Evolutionary conservation across 2,888 invertebrate genomes (phyloP), one percentile per base, ranked within the genome.

Genomic region (Diplazon laetatorius): DNA sequence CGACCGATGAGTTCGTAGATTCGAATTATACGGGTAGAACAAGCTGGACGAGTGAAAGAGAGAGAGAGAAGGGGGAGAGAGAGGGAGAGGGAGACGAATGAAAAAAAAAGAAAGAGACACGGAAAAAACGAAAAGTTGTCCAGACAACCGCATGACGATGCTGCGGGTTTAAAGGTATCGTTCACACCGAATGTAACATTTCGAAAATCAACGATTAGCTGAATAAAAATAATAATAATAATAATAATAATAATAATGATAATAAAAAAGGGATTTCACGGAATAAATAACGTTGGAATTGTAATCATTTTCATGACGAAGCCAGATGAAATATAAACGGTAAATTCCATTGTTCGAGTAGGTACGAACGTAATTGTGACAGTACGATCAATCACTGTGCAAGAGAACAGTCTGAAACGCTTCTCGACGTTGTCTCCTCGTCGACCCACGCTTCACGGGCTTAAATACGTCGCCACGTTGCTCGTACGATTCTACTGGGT

Each of bases 121-220:
- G 55, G 6, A n/a, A 22, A 18, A 9, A 46, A 2, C 4, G 37
- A 37, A 12, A 37, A 55, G 30, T 14, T 25, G 35, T 55, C 30
- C 14, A 16, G 16, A 30, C 22, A 39, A 16, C 37, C 48, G 48
- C 18, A 6, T 30, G 48, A 25, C 65, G 35, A 65, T 50, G 52
- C 50, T 66, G 39, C 65, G 39, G 52, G 39, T 52, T 66, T 50
- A 52, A 14, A 52, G 8, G 65, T 18, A 52, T 30, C 52, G 22
- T 66, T 66, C 65, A 66, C 65, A 66, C 65, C 65, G 65, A 66
- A 66, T 55, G n/a, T n/a, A n/a, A n/a, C n/a, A n/a, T n/a, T n/a
- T n/a, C n/a, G n/a, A n/a, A n/a, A n/a, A n/a, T n/a, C n/a, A n/a
- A n/a, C n/a, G n/a, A n/a, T n/a, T n/a, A n/a, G n/a, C n/a, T 30